phyloP scores from a whole-genome alignment of 1,140 invertebrate species.

The Mizuhopecten yessoensis region DNA sequence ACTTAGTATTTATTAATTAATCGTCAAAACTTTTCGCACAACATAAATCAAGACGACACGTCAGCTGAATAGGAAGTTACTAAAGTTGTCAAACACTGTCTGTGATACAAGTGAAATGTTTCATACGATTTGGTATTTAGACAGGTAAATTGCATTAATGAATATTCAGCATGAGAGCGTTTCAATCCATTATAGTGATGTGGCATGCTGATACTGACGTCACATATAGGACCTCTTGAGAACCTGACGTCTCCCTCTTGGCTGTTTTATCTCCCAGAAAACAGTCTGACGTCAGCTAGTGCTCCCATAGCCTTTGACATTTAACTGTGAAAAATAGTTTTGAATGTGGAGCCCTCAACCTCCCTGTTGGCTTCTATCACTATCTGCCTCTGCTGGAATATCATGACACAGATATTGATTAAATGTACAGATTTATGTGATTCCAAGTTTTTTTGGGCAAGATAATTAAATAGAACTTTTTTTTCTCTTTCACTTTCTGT shows the following conservation, averaged over 20 bases:
- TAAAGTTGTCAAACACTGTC: too few relatives aligned
- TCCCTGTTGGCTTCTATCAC: neutral
- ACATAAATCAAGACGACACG: neutral
- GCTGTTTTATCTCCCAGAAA: neutral
- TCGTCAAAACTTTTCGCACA: neutral
- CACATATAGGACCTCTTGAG: neutral
- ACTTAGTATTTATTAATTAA: neutral
- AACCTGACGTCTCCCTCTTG: neutral
- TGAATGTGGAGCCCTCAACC: neutral
- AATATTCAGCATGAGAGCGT: neutral
- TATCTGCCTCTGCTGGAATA: neutral
- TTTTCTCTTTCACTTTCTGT: neutral
- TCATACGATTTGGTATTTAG: neutral
- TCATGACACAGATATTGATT: neutral
- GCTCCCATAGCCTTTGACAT: slow-evolving; percentile 5
- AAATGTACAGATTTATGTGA: neutral
- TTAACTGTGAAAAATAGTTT: slow-evolving; percentile 4
- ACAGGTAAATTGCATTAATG: neutral
- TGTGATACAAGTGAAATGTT: neutral
- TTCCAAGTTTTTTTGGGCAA: neutral
- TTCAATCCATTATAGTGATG: neutral
- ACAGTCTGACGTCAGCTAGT: neutral
- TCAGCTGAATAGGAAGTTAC: neutral
- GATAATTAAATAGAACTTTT: neutral
- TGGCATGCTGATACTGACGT: neutral